These are phyloP conservation scores for Pseudorectes ferrugineus DNA, from an alignment of 2,113 vertebrate genomes.

Conservation along the genomic window DNA sequence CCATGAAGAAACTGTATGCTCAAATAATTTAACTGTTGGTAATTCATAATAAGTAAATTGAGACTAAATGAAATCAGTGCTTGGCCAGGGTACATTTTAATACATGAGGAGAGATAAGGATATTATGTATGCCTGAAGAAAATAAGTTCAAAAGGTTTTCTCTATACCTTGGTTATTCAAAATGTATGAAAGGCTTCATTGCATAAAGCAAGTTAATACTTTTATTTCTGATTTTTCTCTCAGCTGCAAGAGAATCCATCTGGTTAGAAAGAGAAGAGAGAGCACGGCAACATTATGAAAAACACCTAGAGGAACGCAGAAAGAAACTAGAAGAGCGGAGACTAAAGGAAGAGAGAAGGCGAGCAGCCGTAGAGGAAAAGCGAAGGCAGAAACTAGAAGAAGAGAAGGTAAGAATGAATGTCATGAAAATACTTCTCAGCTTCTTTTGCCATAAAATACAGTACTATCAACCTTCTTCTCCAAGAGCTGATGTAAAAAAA, in stretches of 20 bases:
- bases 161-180: background rate
- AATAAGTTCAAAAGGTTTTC: background rate
- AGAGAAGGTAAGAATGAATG: conserved; percentile 77
- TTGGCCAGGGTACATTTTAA: background rate
- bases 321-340: conserved; percentile 89
- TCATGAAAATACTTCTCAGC: background rate
- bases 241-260: conserved; percentile 83
- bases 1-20: background rate
- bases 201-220: background rate
- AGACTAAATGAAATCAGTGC: background rate
- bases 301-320: conserved; percentile 85
- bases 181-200: background rate
- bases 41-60: background rate
- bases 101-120: background rate
- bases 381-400: conserved; percentile 87
- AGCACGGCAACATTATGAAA: conserved; percentile 88
- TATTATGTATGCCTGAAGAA: background rate
- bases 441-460: background rate
- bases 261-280: conserved; percentile 89
- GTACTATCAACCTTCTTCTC: background rate
- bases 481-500: background rate
- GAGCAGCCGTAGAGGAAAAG: conserved; percentile 90
- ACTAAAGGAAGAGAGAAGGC: conserved; percentile 84
- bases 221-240: background rate
- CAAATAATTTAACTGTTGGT: background rate